Evolutionary conservation across 2,888 invertebrate species (phyloP).

Genomic region (Oscheius sp.): DNA sequence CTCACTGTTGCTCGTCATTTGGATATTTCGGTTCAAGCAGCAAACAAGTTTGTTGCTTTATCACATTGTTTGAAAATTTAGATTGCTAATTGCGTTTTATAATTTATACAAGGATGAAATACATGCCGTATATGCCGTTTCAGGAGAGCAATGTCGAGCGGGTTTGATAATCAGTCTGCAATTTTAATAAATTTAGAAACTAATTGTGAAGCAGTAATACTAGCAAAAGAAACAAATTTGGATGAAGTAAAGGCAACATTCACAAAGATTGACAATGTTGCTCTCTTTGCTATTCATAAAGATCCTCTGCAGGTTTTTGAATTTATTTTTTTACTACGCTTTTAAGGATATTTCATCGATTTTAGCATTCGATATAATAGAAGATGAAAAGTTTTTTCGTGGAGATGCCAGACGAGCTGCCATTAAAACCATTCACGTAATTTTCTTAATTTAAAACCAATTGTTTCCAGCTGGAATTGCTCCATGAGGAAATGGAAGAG

Average conservation of each 20-base stretch:
- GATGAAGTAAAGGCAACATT: slow-evolving; percentile 11
- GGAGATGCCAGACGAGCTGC: slow-evolving; percentile 11
- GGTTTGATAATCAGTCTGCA: neutral
- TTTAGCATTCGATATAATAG: slow-evolving; percentile 17
- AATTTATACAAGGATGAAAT: slow-evolving; percentile 5
- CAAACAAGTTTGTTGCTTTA: slow-evolving; percentile 10
- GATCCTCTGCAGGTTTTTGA: slow-evolving; percentile 5
- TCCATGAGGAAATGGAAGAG: slow-evolving; percentile 27
- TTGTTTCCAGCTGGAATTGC: neutral
- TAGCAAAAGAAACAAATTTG: slow-evolving; percentile 20
- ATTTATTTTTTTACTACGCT: neutral
- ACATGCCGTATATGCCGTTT: slow-evolving; percentile 14
- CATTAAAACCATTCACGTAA: slow-evolving; percentile 20
- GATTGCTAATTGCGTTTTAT: slow-evolving; percentile 18
- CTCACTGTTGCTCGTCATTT: slow-evolving; percentile 27
- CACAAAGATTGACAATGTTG: neutral
- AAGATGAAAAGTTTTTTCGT: slow-evolving; percentile 32
- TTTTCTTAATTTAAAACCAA: neutral
- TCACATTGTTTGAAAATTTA: neutral
- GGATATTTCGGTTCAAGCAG: slow-evolving; percentile 7
- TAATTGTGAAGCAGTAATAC: neutral
- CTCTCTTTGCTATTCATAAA: slow-evolving; percentile 16
- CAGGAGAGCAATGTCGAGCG: neutral
- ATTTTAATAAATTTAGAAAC: neutral
- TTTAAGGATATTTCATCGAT: slow-evolving; percentile 11